phyloP scores from a whole-genome alignment of 2,113 vertebrate species.

The Poeciliopsis retropinna region DNA sequence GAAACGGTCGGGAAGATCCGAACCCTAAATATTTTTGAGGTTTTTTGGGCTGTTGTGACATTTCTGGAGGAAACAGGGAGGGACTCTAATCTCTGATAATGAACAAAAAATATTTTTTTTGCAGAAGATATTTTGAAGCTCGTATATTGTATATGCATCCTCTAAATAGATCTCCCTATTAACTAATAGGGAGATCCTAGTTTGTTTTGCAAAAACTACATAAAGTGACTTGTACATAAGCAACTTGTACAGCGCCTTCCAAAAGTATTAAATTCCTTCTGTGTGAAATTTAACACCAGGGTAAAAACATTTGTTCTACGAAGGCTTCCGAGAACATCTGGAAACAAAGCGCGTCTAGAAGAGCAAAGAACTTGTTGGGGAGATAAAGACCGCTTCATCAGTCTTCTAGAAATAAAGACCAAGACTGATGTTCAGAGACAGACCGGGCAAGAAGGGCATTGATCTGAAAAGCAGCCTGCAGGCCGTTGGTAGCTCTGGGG shows the following conservation, averaged over 20 bases:
- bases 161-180: background rate
- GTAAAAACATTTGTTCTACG: background rate
- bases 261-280: background rate
- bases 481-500: background rate
- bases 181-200: background rate
- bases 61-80: background rate
- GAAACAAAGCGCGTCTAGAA: background rate
- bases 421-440: background rate
- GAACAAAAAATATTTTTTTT: background rate
- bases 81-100: background rate
- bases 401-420: background rate
- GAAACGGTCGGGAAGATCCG: conserved; percentile 7
- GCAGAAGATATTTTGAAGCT: background rate
- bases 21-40: background rate
- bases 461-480: background rate
- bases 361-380: too few relatives aligned
- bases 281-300: background rate
- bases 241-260: background rate
- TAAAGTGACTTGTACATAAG: background rate
- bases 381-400: background rate
- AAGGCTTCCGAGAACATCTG: background rate
- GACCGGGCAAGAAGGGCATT: background rate
- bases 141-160: background rate
- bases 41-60: conserved; percentile 15
- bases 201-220: background rate